Conservation (phyloP, 2,113 vertebrate genomes). For the Anolis carolinensis region DNA sequence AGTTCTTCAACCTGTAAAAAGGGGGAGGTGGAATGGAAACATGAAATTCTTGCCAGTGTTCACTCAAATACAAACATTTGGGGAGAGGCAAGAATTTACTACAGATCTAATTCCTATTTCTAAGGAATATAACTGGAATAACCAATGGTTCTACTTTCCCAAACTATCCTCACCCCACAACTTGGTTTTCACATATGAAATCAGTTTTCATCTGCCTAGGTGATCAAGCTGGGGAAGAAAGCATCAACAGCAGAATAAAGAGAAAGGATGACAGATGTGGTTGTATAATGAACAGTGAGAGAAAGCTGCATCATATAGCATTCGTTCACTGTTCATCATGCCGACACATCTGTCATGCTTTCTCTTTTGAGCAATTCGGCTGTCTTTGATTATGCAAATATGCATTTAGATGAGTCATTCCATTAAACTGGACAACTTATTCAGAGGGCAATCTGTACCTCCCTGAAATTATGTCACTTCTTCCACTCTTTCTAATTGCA, state of each 20-base stretch:
- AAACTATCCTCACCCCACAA: neutral
- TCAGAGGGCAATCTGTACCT: neutral
- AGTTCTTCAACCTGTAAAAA: neutral
- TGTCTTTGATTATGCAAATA: neutral
- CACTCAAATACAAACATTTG: neutral
- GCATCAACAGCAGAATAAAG: neutral
- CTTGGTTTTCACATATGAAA: neutral
- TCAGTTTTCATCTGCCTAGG: neutral
- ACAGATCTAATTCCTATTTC: neutral
- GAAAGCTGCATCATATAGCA: neutral
- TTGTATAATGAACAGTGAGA: constrained; percentile 2
- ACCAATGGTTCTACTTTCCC: neutral
- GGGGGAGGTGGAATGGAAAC: neutral
- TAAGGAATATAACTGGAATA: neutral
- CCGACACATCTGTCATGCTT: neutral
- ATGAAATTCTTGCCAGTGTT: neutral
- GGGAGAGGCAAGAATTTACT: neutral
- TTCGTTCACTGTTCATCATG: neutral
- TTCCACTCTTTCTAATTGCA: neutral
- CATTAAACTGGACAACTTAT: neutral
- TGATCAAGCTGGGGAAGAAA: neutral
- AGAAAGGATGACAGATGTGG: neutral
- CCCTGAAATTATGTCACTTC: neutral
- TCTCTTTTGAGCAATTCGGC: neutral
- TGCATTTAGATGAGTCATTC: neutral